Percentiles rank a stretch among this genome's conserved stretches.
Conservation (phyloP, 2,888 invertebrate genomes). For the Junonia oenone region DNA sequence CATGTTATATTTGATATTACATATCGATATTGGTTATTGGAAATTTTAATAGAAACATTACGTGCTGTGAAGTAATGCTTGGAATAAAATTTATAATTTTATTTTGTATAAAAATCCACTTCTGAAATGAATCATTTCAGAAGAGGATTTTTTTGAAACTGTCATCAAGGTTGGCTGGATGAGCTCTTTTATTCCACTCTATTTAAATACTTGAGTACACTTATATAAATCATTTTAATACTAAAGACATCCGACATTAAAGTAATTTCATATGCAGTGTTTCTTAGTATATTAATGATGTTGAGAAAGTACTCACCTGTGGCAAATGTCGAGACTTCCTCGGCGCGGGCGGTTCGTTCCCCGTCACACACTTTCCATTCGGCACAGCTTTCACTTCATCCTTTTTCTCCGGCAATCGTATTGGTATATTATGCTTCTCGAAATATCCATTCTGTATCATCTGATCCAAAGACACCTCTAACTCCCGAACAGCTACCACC, state of each 20-base stretch:
- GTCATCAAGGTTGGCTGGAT: too few species aligned
- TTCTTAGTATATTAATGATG: too few species aligned
- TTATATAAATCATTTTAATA: too few species aligned
- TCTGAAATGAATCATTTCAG: too few species aligned
- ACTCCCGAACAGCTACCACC: constrained; percentile 67
- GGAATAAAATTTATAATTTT: too few species aligned
- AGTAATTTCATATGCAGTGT: too few species aligned
- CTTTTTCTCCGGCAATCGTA: constrained; percentile 48
- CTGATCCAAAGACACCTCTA: constrained; percentile 72
- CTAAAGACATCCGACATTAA: too few species aligned
- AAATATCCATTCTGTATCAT: constrained; percentile 76
- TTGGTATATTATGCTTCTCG: constrained; percentile 71
- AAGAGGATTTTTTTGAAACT: too few species aligned
- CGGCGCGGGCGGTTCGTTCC: constrained; percentile 41
- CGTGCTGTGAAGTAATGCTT: too few species aligned
- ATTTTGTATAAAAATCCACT: too few species aligned
- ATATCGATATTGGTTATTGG: constrained; percentile 12
- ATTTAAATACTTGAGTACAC: too few species aligned
- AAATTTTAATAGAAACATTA: constrained; percentile 11
- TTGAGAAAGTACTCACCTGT: constrained; percentile 59
- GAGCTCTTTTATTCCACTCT: too few species aligned
- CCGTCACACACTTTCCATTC: constrained; percentile 64
- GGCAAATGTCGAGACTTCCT: constrained; percentile 62
- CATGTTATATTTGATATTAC: constrained; percentile 16
- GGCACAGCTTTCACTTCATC: constrained; percentile 52